A percentile compares a stretch with the other conserved stretches of the same genome.
Conservation (phyloP, 2,888 invertebrate genomes). For the Bombylius discolor region DNA sequence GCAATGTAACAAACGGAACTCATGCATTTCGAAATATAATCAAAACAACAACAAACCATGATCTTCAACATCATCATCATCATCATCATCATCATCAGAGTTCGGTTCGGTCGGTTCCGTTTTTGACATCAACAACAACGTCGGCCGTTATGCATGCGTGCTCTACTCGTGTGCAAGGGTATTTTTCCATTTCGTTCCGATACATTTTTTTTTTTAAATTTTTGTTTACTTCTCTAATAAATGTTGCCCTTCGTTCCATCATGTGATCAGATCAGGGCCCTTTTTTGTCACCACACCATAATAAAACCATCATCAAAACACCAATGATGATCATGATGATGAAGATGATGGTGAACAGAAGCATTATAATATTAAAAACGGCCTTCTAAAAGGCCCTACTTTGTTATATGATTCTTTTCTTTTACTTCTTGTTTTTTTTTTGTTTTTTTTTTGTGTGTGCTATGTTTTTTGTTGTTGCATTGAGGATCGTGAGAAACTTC, state of each 20-base stretch:
- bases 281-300: background rate
- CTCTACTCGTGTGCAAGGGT: constrained; percentile 4
- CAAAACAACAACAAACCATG: background rate
- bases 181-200: background rate
- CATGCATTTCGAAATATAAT: too few species aligned
- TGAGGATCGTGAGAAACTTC: constrained; percentile 36
- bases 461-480: background rate
- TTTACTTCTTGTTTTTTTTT: too few species aligned
- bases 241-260: too few species aligned
- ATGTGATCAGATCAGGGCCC: background rate
- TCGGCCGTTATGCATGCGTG: background rate
- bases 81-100: too few species aligned
- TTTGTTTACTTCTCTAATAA: too few species aligned
- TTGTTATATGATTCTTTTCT: background rate
- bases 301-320: background rate
- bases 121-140: too few species aligned
- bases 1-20: too few species aligned
- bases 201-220: background rate
- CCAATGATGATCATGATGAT: too few species aligned
- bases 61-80: too few species aligned
- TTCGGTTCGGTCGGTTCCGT: too few species aligned
- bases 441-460: too few species aligned
- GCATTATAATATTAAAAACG: background rate
- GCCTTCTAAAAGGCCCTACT: background rate
- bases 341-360: background rate